Evolutionary conservation across 1,140 invertebrate genomes (phyloP).

Genomic region (Trissolcus basalis): DNA sequence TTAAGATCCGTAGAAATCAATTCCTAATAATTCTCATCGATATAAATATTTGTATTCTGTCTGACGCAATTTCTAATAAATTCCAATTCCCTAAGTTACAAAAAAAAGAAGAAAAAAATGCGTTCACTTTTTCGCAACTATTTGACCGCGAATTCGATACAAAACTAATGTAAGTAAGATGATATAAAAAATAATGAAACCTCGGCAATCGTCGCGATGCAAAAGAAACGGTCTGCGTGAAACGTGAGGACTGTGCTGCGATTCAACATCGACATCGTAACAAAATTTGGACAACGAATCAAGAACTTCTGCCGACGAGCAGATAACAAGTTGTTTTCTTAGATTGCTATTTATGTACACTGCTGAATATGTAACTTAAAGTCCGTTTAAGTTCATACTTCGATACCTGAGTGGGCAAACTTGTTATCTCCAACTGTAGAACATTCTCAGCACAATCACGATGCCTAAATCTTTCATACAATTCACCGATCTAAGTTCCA

Average conservation of each 20-base stretch:
- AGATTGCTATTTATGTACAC: slow-evolving; percentile 25
- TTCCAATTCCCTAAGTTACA: slow-evolving; percentile 6
- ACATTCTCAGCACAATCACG: no score
- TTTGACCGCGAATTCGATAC: slow-evolving; percentile 24
- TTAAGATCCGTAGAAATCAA: slow-evolving; percentile 15
- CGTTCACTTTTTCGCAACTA: slow-evolving; percentile 7
- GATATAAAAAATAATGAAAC: slow-evolving; percentile 46
- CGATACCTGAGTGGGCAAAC: no score
- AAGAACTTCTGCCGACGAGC: slow-evolving; percentile 23
- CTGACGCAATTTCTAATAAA: background rate
- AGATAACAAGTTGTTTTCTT: slow-evolving; percentile 17
- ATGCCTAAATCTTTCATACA: no score
- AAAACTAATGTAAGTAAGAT: slow-evolving; percentile 34
- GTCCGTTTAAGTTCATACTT: slow-evolving; percentile 17
- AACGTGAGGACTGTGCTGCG: slow-evolving; percentile 9
- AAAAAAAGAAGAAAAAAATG: slow-evolving; percentile 6
- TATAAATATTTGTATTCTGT: background rate
- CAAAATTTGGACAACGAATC: slow-evolving; percentile 29
- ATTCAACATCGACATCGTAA: slow-evolving; percentile 4
- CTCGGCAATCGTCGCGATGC: slow-evolving; percentile 16
- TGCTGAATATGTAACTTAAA: slow-evolving; percentile 20
- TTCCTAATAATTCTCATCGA: slow-evolving; percentile 11
- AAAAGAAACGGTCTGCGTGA: slow-evolving; percentile 19
- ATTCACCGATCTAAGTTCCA: no score
- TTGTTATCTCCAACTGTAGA: no score